Conservation (phyloP, 2,888 invertebrate species). For the Cistogaster globosa region DNA sequence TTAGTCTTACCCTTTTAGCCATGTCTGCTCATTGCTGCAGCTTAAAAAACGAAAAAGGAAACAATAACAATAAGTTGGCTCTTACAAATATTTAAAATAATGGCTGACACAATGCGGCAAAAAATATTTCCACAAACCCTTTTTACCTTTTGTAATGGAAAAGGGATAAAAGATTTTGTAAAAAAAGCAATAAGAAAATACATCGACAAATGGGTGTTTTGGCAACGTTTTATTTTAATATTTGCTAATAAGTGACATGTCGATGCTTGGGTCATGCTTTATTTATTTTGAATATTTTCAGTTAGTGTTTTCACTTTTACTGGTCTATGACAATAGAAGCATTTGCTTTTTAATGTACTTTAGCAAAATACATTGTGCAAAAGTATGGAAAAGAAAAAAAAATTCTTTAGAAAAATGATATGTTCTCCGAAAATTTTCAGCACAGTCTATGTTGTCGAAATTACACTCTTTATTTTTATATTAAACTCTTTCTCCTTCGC, state of each 20-base stretch:
- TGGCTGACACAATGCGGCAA: conserved; percentile 71
- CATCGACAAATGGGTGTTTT: conserved; percentile 74
- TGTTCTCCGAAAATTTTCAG: too few relatives aligned
- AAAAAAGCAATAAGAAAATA: background rate
- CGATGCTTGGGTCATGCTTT: conserved; percentile 40
- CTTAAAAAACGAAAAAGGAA: conserved; percentile 8
- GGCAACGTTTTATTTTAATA: conserved; percentile 72
- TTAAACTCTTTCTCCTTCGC: too few relatives aligned
- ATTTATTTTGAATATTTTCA: background rate
- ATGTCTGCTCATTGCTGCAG: conserved; percentile 31
- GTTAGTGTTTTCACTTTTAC: background rate
- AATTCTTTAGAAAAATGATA: too few relatives aligned
- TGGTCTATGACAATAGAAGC: too few relatives aligned
- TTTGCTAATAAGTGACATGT: conserved; percentile 77
- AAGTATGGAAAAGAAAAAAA: too few relatives aligned
- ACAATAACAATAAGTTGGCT: conserved; percentile 50
- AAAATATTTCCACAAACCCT: conserved; percentile 57
- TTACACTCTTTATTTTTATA: too few relatives aligned
- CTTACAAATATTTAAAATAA: conserved; percentile 64
- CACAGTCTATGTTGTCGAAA: too few relatives aligned
- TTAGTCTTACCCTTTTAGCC: conserved; percentile 49
- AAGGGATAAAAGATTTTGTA: conserved; percentile 11
- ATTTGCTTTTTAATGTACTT: too few relatives aligned
- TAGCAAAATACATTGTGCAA: too few relatives aligned
- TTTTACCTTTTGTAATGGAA: conserved; percentile 42